Evolutionary conservation across 1,140 invertebrate genomes (phyloP), one percentile per base, ranked within the genome.

Genomic region (Drosophila gunungcola): DNA sequence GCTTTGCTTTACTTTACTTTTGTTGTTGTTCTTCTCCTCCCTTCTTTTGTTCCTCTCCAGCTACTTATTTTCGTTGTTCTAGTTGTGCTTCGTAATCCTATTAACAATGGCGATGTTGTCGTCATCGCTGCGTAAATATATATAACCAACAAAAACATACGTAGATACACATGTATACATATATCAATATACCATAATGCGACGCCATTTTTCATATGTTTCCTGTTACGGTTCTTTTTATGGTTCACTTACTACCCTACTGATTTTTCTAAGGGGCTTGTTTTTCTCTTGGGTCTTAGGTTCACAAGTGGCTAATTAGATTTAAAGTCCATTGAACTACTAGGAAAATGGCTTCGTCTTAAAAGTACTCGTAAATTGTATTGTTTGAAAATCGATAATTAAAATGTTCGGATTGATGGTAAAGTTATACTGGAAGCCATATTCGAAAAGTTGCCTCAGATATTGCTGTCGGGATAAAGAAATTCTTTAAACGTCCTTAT

Each of bases 11-110:
- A 62, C 61, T 32, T 25, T 54, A 62, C 61, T 32, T 25, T 54
- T 55, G 43, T 48, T 42, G 27, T 62, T 68, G 29, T 5, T 32
- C 45, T 48, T 4, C 11, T 49, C 41, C 34, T 43, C 21, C n/a
- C 48, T 51, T 7, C 42, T 41, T 42, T n/a, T 32, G 10, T 70
- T 53, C 34, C 12, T 38, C 34, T 53, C 49, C 62, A 10, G 27
- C 36, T 55, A 45, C 29, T 10, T n/a, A 25, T 42, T 68, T 41
- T 48, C 78, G 75, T 73, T 79, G 54, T 64, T 52, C 57, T 62
- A 61, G 57, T 80, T 57, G 75, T 84, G 83, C 84, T 83, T 83
- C 79, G 75, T 86, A 86, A 86, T 86, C 83, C 83, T 86, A 86
- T 86, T 86, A 86, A 83, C 79, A 88, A 88, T 88, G 75, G 75